Base-by-base conservation (phyloP, 1,140 invertebrate species). In the Leptoteleia sp. region DNA sequence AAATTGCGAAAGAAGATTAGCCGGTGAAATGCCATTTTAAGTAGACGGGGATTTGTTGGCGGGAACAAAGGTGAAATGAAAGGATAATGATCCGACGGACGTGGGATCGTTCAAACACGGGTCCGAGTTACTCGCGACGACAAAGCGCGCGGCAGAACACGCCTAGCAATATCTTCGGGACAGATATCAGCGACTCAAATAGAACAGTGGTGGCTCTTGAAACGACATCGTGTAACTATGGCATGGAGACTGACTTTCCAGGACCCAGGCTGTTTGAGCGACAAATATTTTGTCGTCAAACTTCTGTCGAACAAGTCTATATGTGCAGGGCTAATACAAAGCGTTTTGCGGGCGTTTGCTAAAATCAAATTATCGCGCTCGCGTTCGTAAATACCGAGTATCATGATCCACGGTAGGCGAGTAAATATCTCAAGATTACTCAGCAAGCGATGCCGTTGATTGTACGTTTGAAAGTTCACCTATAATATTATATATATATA, bases 211-310 rank as follows among this genome's bases (percentile, higher is more conserved):
- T 72, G 71, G 45, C 64, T 73, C 55, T 78, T 55, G 79, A 72
- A 73, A 76, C 81, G 79, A 73, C 79, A 71, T 67, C 68, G 76
- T 70, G 75, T 57, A 81, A 81, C 70, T 79, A 79, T 73, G 77
- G 76, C 16, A 61, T 50, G 52, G 71, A 61, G 76, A 83, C 87
- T 88, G 77, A 85, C 85, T 88, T 85, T 82, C n/a, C 82, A 85
- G 86, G 82, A 84, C 84, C 83, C 84, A 83, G 81, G 83, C 82
- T 89, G 87, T 89, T 89, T 89, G 88, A 89, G 86, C 86, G 87
- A 89, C 88, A 89, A 89, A 89, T 89, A 89, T 89, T 89, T 89
- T 89, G 88, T 89, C 87, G 83, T 88, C 87, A 89, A 89, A 89
- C 88, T 89, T 89, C 83, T 89, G 88, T 86, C 84, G 83, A 88